Percentiles rank a stretch among this genome's conserved stretches.
phyloP scores from a whole-genome alignment of 2,113 vertebrate genomes.

The Donacobius atricapilla region DNA sequence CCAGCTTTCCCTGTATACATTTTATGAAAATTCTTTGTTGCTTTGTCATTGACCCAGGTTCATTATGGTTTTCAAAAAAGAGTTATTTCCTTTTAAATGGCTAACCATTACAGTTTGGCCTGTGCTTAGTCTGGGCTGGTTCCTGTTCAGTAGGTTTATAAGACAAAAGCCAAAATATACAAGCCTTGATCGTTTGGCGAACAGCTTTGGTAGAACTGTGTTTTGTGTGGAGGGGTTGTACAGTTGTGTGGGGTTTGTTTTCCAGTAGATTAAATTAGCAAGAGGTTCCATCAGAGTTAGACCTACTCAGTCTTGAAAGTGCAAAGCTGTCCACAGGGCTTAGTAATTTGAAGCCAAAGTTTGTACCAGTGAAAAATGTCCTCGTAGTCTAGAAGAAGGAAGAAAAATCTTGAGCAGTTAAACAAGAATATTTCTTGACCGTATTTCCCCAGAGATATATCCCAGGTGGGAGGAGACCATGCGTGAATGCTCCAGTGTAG shows the following conservation, averaged over 20 bases:
- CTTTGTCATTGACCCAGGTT: not conserved
- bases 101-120: not conserved
- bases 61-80: not conserved
- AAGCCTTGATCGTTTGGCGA: conserved; percentile 1
- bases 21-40: not conserved
- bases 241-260: not conserved
- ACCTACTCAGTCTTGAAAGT: not conserved
- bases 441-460: not conserved
- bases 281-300: not conserved
- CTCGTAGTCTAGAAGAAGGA: not conserved
- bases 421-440: not conserved
- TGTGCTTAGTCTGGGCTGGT: not conserved
- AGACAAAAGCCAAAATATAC: conserved; percentile 29
- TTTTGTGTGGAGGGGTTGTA: not conserved
- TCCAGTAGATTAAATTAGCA: not conserved
- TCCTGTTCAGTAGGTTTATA: conserved; percentile 28
- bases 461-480: not conserved
- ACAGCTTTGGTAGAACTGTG: not conserved
- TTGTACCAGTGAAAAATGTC: not conserved
- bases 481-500: fast-evolving
- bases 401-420: not conserved
- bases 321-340: not conserved
- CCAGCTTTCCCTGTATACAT: not conserved
- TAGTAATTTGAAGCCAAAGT: not conserved
- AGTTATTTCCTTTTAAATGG: not conserved